Base-by-base conservation (phyloP, 1,140 invertebrate genomes). In the Magallana angulata region DNA sequence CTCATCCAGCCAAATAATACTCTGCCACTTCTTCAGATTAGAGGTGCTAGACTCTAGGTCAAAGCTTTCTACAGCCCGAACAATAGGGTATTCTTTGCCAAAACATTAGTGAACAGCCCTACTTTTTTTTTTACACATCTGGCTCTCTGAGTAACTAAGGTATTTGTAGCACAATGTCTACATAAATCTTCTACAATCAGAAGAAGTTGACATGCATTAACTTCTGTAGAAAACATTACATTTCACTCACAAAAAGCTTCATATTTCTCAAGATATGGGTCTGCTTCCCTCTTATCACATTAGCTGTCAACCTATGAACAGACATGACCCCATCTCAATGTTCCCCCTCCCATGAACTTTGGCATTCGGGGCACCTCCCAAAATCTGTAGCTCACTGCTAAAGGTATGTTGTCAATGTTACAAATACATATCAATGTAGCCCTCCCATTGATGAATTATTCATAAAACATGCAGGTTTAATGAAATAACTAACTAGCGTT, bases 201-300 rank as follows among this genome's bases (percentile, higher is more conserved):
- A 62, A 12, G 60, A 62, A n/a, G 60, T 62, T 62, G 60, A 14
- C n/a, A 62, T 62, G 60, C 60, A 62, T 62, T 62, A 62, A n/a
- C 60, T 62, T 62, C 60, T 62, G 6, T 12, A 62, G n/a, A 9
- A 62, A 62, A 62, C 14, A 62, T 62, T 12, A 18, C 60, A 16
- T 16, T 64, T 16, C 16, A 64, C 60, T 18, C 60, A 7, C 16
- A 16, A 64, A 64, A 64, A 64, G 7, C 18, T 16, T 18, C 11
- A n/a, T 64, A 24, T 24, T 24, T 64, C 16, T n/a, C 16, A 48
- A 48, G 36, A 48, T 48, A 48, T 48, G 36, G 14, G 24, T 76
- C 68, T 76, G 24, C 2, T 30, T 76, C 18, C 68, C 18, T 4
- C 14, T 76, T 76, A 76, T 76, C 68, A 76, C 18, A 18, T 48